These are phyloP conservation scores for Hydropsyche betteni DNA, from an alignment of 2,888 invertebrate species.

Conservation along the genomic window DNA sequence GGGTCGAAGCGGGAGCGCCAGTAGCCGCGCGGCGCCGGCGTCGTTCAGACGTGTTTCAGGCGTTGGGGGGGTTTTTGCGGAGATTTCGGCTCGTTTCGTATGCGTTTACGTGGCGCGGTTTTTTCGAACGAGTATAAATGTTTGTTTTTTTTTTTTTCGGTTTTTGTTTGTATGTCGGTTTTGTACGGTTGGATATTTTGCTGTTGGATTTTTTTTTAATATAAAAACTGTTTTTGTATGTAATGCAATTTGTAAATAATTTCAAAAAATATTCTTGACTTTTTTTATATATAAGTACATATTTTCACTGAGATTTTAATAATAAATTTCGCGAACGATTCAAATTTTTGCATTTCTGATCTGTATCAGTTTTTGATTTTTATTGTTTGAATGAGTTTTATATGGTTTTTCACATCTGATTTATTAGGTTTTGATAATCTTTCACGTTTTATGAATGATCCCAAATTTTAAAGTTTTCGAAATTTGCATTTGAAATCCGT, in stretches of 20 bases:
- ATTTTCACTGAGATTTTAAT: not conserved
- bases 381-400: no score
- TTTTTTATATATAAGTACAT: no score
- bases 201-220: not conserved
- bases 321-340: not conserved
- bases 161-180: no score
- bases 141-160: no score
- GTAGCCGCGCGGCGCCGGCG: conserved; percentile 38
- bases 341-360: not conserved
- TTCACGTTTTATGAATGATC: no score
- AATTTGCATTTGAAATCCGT: no score
- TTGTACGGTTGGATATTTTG: no score
- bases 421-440: no score
- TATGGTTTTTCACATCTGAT: no score
- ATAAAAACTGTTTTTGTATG: not conserved
- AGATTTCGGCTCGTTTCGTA: conserved; percentile 2
- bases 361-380: not conserved
- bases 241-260: not conserved
- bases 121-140: no score
- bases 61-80: conserved; percentile 38
- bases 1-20: conserved; percentile 40
- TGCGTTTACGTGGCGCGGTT: no score
- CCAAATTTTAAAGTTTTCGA: no score
- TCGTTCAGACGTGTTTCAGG: conserved; percentile 42
- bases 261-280: not conserved